Evolutionary conservation across 2,797 vertebrate species (phyloP), one percentile per base, ranked within the genome.

Genomic region (Tenualosa ilisha): DNA sequence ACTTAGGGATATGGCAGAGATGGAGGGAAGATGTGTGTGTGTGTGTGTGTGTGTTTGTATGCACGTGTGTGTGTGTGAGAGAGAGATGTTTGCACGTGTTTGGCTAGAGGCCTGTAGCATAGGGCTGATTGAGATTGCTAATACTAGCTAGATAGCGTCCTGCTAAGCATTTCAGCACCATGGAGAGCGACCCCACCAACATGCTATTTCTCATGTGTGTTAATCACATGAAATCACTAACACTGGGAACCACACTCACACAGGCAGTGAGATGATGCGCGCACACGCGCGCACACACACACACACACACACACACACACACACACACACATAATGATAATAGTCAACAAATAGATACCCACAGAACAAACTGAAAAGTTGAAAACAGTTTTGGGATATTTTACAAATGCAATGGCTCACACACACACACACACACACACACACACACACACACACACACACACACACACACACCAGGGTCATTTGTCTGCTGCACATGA

Each of bases 41-140:
- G 51, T 53, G 51, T 81, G 81, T 82, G 83, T 61, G 72, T 82
- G 87, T 72, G 75, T 84, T 56, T 84, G 75, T 31, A 53, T 83
- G 88, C 22, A 20, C 72, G 24, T 53, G 65, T 37, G 53, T n/a
- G n/a, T 59, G 53, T 37, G 75, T 56, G 49, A 59, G 59, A n/a
- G 46, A 75, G 8, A 54, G 2, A 15, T 53, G 51, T 53, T 5
- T 53, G 51, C 9, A 8, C 9, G 51, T 53, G 51, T 46, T 31
- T 31, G 31, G 31, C 31, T 31, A 31, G 31, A 31, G 31, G 31
- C 53, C 53, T 50, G 49, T 5, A 50, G 1, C 0, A 12, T 9
- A 12, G 50, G 59, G 79, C 17, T 24, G 75, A 3, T 43, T 51
- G 3, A 46, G 46, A 46, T 46, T 46, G 51, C 51, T 53, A 53